These are phyloP conservation scores for Pomatorhinus ruficollis DNA, from an alignment of 2,113 vertebrate species.

Conservation along the genomic window DNA sequence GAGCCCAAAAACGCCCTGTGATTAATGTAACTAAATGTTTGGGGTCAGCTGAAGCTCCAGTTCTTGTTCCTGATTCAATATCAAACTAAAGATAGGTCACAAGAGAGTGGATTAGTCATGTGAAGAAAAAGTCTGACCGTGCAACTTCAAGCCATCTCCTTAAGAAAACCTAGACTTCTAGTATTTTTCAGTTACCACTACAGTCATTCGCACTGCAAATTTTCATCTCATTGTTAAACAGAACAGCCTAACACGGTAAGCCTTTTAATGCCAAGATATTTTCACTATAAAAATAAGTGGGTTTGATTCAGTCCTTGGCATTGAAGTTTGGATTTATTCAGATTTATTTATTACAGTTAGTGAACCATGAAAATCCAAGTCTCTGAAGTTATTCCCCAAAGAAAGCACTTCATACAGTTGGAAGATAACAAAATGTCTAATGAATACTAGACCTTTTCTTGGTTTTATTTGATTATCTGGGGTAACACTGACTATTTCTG, in stretches of 20 bases:
- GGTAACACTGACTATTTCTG: background rate
- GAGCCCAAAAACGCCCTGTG: constrained; percentile 81
- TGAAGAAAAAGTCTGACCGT: constrained; percentile 69
- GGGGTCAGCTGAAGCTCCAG: constrained; percentile 79
- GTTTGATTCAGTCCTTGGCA: background rate
- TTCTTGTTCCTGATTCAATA: constrained; percentile 77
- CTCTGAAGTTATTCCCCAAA: constrained; percentile 32
- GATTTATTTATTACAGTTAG: constrained; percentile 66
- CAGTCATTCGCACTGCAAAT: background rate
- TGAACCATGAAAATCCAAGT: constrained; percentile 45
- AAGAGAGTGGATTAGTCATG: constrained; percentile 83
- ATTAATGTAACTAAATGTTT: constrained; percentile 97
- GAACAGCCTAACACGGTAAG: background rate
- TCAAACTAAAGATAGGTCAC: constrained; percentile 90
- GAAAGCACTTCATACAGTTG: background rate
- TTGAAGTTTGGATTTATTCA: constrained; percentile 46
- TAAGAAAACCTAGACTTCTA: background rate
- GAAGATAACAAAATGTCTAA: background rate
- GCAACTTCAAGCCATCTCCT: constrained; percentile 35
- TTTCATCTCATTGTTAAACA: constrained; percentile 31
- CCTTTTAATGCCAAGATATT: constrained; percentile 27
- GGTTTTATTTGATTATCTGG: background rate
- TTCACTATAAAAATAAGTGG: constrained; percentile 18
- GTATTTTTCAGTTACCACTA: background rate
- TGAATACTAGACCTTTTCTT: background rate